Evolutionary conservation across 2,113 vertebrate genomes (phyloP).

Genomic region (Taurulus bubalis): DNA sequence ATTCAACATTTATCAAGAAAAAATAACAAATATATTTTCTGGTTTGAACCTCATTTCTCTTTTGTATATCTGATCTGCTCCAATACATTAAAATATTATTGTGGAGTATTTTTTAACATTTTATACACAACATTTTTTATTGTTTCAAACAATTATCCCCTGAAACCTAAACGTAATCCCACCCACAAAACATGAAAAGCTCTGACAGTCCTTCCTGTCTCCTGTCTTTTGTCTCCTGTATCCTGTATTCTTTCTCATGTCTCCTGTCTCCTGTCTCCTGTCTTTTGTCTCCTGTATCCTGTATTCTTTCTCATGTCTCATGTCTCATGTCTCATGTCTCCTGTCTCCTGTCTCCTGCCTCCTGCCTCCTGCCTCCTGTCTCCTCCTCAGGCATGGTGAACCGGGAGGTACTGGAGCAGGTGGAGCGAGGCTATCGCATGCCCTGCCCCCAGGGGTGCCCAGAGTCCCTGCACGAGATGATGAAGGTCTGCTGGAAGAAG

Average conservation of each 20-base stretch:
- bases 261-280: too few species aligned
- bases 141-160: not conserved
- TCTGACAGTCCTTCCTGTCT: not conserved
- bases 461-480: constrained; percentile 95
- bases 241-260: too few species aligned
- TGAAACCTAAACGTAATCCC: not conserved
- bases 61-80: not conserved
- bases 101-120: not conserved
- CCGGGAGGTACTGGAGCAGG: constrained; percentile 95
- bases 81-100: not conserved
- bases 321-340: too few species aligned
- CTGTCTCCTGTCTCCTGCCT: too few species aligned
- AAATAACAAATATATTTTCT: not conserved
- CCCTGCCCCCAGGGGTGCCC: constrained; percentile 95
- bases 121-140: not conserved
- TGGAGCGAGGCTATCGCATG: constrained; percentile 96
- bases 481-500: constrained; percentile 97
- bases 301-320: too few species aligned
- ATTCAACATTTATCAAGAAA: not conserved
- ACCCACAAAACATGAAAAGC: not conserved
- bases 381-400: constrained; percentile 92
- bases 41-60: not conserved
- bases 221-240: too few species aligned
- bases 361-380: not conserved
- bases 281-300: too few species aligned